Percentiles rank a stretch among this genome's conserved stretches.
These are phyloP conservation scores for Tyto alba DNA, from an alignment of 2,113 vertebrate genomes.

Conservation along the genomic window DNA sequence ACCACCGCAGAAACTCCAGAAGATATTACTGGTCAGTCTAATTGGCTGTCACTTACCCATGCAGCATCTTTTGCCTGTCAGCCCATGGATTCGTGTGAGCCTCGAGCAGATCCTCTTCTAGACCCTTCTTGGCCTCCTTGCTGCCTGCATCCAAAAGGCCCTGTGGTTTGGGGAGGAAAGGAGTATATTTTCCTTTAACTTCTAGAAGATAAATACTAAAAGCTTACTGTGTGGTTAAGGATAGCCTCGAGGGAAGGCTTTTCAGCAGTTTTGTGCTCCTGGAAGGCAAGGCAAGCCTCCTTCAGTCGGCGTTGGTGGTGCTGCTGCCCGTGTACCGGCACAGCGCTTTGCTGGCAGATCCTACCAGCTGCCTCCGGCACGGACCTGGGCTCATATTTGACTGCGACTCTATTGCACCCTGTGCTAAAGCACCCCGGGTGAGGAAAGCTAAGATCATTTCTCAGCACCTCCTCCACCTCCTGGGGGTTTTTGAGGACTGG, in stretches of 20 bases:
- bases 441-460: not conserved
- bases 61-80: not conserved
- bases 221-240: not conserved
- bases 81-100: rapidly evolving
- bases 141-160: not conserved
- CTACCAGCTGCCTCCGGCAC: not conserved
- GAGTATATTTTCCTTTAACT: not conserved
- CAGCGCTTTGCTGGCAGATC: not conserved
- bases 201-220: not conserved
- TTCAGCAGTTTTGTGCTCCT: not conserved
- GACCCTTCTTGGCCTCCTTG: not conserved
- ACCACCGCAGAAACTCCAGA: not conserved
- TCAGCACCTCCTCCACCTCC: not conserved
- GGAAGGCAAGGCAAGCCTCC: not conserved
- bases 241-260: not conserved
- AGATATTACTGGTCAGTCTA: not conserved
- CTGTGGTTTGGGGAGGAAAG: not conserved
- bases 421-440: not conserved
- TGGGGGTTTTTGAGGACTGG: not conserved
- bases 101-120: not conserved
- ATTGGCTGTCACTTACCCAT: not conserved
- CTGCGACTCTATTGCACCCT: too few species aligned
- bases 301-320: not conserved
- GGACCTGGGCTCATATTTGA: not conserved
- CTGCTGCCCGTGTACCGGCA: too few species aligned